Base-by-base conservation (phyloP, 2,113 vertebrate species). In the Piliocolobus tephrosceles region DNA sequence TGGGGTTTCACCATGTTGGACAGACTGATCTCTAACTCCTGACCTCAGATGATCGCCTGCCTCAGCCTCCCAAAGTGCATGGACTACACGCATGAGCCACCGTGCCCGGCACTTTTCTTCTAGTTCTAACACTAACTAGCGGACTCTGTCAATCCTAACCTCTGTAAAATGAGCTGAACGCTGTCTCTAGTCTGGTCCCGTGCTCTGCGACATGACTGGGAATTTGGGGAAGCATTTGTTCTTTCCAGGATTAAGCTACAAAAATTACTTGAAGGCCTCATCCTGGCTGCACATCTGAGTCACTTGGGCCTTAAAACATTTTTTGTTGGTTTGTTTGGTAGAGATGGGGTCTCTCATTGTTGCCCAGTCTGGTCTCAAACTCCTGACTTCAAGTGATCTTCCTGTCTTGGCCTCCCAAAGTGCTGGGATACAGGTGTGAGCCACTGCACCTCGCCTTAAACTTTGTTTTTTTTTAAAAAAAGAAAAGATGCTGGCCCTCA, bases 91-190 rank as follows among this genome's bases (percentile, higher is more conserved):
- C 52, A 7, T 55, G 6, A 55, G 52, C 52, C 52, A 55, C 52
- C 2, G 6, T 2, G 18, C 52, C 18, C 16, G 18, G 52, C 6
- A 55, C 52, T 94, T 64, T 78, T 35, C 84, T 95, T 80, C 86
- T 80, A 94, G 86, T 84, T 88, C 89, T 92, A 61, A 79, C 61
- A 72, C 78, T 94, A 80, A 43, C 90, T 45, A 88, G 81, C 23
- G 85, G 72, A 50, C 38, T 10, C 8, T 43, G n/a, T 23, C 3
- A 50, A 70, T 35, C 61, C 40, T 61, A 88, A 25, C 43, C 66
- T 88, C 70, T 45, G 64, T 1, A 61, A 92, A 84, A 68, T 47
- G 66, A 68, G 35, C 40, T 66, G 38, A 73, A 61, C 72, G 80
- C 30, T 20, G 40, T 70, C 68, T 73, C 47, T 12, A 2, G 79